phyloP scores from a whole-genome alignment of 2,888 invertebrate genomes.

The Strigamia crassipes region DNA sequence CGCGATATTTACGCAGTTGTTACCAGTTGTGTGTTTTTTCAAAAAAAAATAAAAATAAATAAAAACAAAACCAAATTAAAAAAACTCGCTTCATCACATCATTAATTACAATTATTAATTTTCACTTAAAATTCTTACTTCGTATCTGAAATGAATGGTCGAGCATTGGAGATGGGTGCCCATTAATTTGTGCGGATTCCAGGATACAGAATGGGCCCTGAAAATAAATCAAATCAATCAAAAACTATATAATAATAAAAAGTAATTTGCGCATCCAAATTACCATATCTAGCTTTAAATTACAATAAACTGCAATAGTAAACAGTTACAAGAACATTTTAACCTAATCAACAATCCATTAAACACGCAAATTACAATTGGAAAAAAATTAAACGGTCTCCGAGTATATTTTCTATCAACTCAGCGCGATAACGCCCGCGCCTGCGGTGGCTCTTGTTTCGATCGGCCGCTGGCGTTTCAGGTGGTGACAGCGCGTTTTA shows the following conservation, averaged over 20 bases:
- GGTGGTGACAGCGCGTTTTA: slow-evolving; percentile 43
- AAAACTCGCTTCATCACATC: too few species aligned
- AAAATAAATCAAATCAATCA: slow-evolving; percentile 47
- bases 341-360: slow-evolving; percentile 6
- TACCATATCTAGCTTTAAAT: neutral
- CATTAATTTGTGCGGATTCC: slow-evolving; percentile 99
- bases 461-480: slow-evolving; percentile 41
- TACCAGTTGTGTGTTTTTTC: too few species aligned
- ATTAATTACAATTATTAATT: too few species aligned
- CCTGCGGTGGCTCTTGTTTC: slow-evolving; percentile 25
- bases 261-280: neutral
- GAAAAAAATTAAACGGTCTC: neutral
- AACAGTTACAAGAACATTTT: neutral
- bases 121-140: slow-evolving; percentile 68
- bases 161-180: slow-evolving; percentile 96
- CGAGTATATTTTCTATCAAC: neutral
- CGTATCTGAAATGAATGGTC: slow-evolving; percentile 93
- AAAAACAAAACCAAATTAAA: too few species aligned
- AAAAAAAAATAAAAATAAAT: too few species aligned
- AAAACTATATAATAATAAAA: neutral
- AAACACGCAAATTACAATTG: neutral
- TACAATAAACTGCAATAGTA: neutral
- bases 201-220: slow-evolving; percentile 94
- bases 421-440: neutral
- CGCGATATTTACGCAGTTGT: neutral